A percentile compares a stretch with the other conserved stretches of the same genome.
Conservation (phyloP, 35 echinoderm and acorn worm genomes). For the Stichopus chloronotus region DNA sequence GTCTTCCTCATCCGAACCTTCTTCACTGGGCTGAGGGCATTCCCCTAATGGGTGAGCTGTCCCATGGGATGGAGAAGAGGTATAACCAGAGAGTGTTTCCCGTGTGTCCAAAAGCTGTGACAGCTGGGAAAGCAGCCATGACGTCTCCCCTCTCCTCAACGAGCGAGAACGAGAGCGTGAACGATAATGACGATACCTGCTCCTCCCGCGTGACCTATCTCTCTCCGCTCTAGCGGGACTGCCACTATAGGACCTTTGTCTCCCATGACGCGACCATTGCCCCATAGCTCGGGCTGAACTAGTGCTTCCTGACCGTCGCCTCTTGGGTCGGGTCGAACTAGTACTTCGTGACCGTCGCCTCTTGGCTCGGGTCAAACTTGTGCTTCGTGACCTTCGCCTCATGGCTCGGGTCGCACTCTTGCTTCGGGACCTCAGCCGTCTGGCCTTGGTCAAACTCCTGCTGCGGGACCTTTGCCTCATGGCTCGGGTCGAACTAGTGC, state of each 20-base stretch:
- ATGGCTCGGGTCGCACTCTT: too few relatives aligned
- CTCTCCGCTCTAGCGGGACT: slow-evolving; percentile 1
- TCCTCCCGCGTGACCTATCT: slow-evolving; percentile 9
- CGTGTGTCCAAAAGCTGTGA: neutral
- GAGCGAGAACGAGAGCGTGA: slow-evolving; percentile 11
- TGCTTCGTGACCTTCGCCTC: too few relatives aligned
- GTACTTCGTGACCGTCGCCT: neutral
- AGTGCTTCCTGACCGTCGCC: neutral
- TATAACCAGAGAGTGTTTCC: neutral
- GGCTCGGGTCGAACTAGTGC: neutral
- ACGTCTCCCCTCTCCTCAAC: neutral
- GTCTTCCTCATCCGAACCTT: slow-evolving; percentile 10
- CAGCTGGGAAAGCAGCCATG: slow-evolving; percentile 30
- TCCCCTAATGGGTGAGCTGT: neutral
- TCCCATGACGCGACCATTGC: neutral
- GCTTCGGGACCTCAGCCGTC: neutral
- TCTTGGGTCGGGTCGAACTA: too few relatives aligned
- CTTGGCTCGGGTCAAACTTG: too few relatives aligned
- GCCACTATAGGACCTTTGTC: neutral
- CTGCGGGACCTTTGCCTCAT: neutral
- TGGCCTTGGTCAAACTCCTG: neutral
- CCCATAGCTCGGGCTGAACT: neutral
- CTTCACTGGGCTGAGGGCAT: neutral
- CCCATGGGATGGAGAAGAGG: neutral
- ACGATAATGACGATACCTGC: neutral